A percentile compares a stretch with the other conserved stretches of the same genome.
Conservation (phyloP, 1,140 invertebrate species). For the Drosophila ambigua region DNA sequence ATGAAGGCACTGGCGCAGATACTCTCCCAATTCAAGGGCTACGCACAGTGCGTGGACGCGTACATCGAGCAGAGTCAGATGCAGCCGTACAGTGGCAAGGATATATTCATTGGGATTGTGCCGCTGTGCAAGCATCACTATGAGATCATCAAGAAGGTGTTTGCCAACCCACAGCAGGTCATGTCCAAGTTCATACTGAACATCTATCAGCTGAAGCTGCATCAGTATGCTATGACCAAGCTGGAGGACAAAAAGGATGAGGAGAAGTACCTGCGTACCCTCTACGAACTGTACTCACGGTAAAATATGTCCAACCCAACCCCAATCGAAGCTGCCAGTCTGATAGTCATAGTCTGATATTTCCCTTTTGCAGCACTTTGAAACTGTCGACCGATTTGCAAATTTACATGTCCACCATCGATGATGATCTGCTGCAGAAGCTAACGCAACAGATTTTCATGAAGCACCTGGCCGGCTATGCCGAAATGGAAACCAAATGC, state of each 20-base stretch:
- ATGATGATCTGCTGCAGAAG: constrained; percentile 91
- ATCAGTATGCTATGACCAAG: constrained; percentile 92
- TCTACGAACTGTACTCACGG: constrained; percentile 95
- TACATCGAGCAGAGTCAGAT: constrained; percentile 98
- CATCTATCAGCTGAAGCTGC: constrained; percentile 96
- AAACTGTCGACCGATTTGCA: constrained; percentile 90
- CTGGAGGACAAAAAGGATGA: constrained; percentile 91
- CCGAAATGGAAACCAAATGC: constrained; percentile 89
- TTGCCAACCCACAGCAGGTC: constrained; percentile 98
- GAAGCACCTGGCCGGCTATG: constrained; percentile 91
- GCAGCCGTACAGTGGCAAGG: constrained; percentile 88
- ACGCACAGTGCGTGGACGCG: constrained; percentile 97
- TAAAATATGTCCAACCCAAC: constrained; percentile 14
- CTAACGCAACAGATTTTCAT: constrained; percentile 93
- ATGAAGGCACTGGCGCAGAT: constrained; percentile 98
- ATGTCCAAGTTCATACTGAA: constrained; percentile 99
- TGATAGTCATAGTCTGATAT: background rate
- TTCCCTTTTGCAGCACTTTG: constrained; percentile 85
- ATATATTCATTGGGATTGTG: constrained; percentile 96
- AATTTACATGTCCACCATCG: constrained; percentile 91
- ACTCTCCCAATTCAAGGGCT: constrained; percentile 97
- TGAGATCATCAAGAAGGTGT: constrained; percentile 95
- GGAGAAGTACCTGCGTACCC: constrained; percentile 94
- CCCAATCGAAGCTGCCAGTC: background rate
- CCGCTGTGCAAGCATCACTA: constrained; percentile 96